Evolutionary conservation across 2,888 invertebrate genomes (phyloP), one percentile per base, ranked within the genome.

Genomic region (Drosophila neotestacea): DNA sequence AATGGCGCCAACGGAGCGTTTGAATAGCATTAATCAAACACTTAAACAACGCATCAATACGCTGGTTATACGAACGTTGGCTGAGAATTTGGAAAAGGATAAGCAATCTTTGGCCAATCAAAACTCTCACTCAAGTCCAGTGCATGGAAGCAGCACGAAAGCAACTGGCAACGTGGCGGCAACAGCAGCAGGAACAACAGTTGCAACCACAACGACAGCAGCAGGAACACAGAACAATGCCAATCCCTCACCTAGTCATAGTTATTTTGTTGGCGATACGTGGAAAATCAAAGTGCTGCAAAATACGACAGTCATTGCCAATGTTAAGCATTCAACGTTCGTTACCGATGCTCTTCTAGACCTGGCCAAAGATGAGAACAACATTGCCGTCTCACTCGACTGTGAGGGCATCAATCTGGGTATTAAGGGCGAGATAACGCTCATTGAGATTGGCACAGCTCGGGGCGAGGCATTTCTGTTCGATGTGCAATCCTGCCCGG

Each of bases 351-450:
- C 96, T 69, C 95, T 96, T 73, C 94, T 96, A 78, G 84, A 90
- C 11, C 93, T 93, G 70, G 90, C 90, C 65, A 91, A 91, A 54
- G 90, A 93, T 59, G 94, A 94, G 81, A 86, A 80, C 62, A 89
- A 89, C 51, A 94, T 94, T 59, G 95, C 95, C 66, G 94, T 98
- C 27, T 97, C 97, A 0, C 95, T 98, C 88, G 98, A 98, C 91
- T 97, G 97, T 85, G 98, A 98, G 93, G 98, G 98, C 13, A 96
- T 98, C 59, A 98, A 98, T 93, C 94, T 98, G 70, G 98, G 98
- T 27, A 93, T 96, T 1, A 97, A 97, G 91, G 98, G 98, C 16
- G 96, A 97, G 82, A 93, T 98, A 70, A 98, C 98, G 2, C 93
- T 98, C 54, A 95, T 98, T 91, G 97, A 97, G 92, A 95, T 97